Evolutionary conservation across 2,888 invertebrate genomes (phyloP), one percentile per base, ranked within the genome.

Genomic region (Dinocampus coccinellae): DNA sequence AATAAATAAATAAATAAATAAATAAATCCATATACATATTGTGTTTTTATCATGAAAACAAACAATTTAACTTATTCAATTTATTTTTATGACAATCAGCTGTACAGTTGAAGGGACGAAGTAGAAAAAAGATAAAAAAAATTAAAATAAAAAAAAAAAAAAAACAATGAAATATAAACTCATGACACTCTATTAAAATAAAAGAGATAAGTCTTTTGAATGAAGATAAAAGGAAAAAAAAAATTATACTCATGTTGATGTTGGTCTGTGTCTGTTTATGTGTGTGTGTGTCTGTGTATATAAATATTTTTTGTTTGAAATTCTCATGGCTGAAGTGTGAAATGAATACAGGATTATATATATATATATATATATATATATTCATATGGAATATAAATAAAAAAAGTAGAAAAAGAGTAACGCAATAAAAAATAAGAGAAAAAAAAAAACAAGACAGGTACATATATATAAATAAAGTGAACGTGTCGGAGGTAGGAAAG

Each of bases 381-480:
- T 20, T 47, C 20, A 20, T n/a, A 39, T n/a, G n/a, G 39, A n/a
- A 47, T 47, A 1, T n/a, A 3, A 24, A 3, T 26, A 9, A 3
- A 24, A 22, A 42, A 10, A 3, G 10, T 42, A 9, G 4, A 26
- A 47, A 20, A 6, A 57, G 34, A 33, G n/a, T n/a, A n/a, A n/a
- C n/a, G n/a, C n/a, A n/a, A n/a, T n/a, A 33, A 39, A 10, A 58
- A 20, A 36, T 39, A 34, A 67, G n/a, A 63, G 60, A 58, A 53
- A 39, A n/a, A 13, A 1, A 7, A 2, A 39, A 39, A 39, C n/a
- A n/a, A n/a, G n/a, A 39, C n/a, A 39, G n/a, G 7, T 13, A 26
- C 29, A 13, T n/a, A n/a, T 16, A 16, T 33, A 13, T 34, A 33
- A 33, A 33, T 16, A 34, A 22, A 33, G 22, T 22, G 13, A 39